Evolutionary conservation across 2,113 vertebrate species (phyloP).

Genomic region (Regulus satrapa): DNA sequence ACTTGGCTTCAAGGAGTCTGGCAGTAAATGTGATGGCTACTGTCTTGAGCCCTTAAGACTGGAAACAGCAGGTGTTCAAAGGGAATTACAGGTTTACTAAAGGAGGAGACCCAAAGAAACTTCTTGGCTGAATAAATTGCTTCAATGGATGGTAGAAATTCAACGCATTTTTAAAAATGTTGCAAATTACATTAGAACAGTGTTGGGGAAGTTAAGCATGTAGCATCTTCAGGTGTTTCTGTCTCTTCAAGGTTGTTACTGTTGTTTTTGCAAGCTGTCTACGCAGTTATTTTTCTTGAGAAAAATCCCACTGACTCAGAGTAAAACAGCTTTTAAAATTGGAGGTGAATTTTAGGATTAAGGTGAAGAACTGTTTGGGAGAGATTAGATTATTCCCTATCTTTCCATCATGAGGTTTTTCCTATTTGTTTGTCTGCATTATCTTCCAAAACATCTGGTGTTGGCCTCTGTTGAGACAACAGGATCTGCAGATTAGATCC

Average conservation of each 20-base stretch:
- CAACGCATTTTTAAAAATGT: background rate
- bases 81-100: background rate
- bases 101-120: background rate
- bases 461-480: background rate
- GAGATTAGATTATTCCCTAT: background rate
- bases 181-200: background rate
- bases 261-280: background rate
- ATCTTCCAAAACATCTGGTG: background rate
- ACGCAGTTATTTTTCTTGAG: background rate
- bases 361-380: background rate
- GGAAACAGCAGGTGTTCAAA: background rate
- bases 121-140: background rate
- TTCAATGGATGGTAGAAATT: background rate
- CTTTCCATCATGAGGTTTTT: background rate
- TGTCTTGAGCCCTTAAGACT: background rate
- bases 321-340: background rate
- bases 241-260: background rate
- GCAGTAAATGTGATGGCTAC: background rate
- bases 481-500: background rate
- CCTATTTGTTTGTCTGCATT: slow-evolving; percentile 6
- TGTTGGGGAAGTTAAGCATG: background rate
- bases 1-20: background rate
- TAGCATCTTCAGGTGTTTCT: background rate
- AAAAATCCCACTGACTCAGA: background rate
- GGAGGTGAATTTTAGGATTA: background rate